Conservation (phyloP, 92 coral and sea anemone species). For the Ricordea florida region DNA sequence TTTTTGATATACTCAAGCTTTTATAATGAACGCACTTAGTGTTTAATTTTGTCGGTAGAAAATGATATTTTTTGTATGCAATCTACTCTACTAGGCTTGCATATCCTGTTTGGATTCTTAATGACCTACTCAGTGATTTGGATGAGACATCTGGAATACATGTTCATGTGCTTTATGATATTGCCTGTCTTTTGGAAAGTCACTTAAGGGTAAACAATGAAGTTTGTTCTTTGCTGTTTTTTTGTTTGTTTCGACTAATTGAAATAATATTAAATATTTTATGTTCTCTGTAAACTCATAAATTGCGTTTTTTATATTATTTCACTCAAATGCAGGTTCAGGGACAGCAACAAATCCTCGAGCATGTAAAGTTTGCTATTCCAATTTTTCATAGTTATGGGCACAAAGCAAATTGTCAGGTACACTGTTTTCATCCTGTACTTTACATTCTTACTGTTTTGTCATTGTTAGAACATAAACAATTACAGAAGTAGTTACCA, state of each 20-base stretch:
- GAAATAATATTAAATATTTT: background rate
- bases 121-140: slow-evolving; percentile 2
- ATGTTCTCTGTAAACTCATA: background rate
- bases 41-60: no score
- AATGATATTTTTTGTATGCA: no score
- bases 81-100: slow-evolving; percentile 7
- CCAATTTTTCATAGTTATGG: slow-evolving; percentile 23
- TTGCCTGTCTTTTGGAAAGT: slow-evolving; percentile 25
- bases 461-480: no score
- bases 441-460: no score
- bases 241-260: no score
- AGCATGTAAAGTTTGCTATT: background rate
- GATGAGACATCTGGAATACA: background rate
- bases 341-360: background rate
- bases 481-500: no score
- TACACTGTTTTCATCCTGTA: background rate
- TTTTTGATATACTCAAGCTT: no score
- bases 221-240: background rate
- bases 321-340: background rate
- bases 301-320: background rate
- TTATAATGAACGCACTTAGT: no score
- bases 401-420: slow-evolving; percentile 26
- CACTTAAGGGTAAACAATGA: slow-evolving; percentile 19
- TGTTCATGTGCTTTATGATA: slow-evolving; percentile 17
- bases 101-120: slow-evolving; percentile 30